Evolutionary conservation across 2,113 vertebrate genomes (phyloP), one percentile per base, ranked within the genome.

Genomic region (Blennius ocellaris): DNA sequence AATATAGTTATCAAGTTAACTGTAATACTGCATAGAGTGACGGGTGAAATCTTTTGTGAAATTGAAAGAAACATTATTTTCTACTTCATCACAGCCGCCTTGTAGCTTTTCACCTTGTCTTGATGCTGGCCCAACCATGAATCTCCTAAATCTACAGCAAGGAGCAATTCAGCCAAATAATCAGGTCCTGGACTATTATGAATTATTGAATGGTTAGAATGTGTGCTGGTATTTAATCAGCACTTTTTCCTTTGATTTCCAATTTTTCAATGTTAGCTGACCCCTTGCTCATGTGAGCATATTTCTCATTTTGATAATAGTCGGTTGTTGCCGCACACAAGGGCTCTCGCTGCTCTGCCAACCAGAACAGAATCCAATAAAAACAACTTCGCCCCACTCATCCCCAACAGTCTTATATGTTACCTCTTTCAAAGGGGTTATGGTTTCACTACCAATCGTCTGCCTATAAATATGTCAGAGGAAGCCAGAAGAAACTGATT

Each of bases 331-430:
- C 69, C 55, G 45, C 58, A 74, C 49, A 60, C 21, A 61, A 53
- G 17, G 66, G 39, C 49, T 51, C 30, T 10, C 48, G 57, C 49
- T 56, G 49, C 11, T 43, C 49, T 39, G 57, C 49, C 69, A 59
- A 54, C 73, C 57, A 72, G 61, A 80, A 65, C 66, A 59, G 45
- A 60, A 53, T 67, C 72, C 65, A 73, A 70, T 82, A 80, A 74
- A 84, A 77, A 63, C 47, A 78, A 73, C 38, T 49, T 30, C 54
- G 65, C 55, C 49, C 14, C 21, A 15, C 50, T 66, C 51, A 54
- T 47, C 41, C 9, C 15, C 21, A 5, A 36, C 5, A 49, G 3
- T 51, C 37, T 38, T 36, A 10, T 44, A 45, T 15, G 52, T 62
- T 36, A 49, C 15, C 16, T 64, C 48, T 21, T 11, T 7, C 60